phyloP scores from a whole-genome alignment of 1,140 invertebrate genomes.

The Telenomus remus region DNA sequence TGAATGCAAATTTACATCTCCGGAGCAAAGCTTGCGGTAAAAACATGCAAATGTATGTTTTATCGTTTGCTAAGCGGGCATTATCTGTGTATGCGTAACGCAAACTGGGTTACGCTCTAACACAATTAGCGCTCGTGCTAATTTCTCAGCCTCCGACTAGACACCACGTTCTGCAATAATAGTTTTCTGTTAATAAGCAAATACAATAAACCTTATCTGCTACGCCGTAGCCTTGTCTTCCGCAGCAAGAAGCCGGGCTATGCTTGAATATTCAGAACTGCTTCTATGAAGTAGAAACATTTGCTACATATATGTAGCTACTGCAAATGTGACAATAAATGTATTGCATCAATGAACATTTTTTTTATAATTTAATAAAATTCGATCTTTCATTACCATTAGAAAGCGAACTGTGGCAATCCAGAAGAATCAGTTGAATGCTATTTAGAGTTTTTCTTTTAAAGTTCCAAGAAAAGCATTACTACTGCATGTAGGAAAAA shows the following conservation, averaged over 20 bases:
- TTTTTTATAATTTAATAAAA: too few species aligned
- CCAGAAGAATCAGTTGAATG: too few species aligned
- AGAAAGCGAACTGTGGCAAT: too few species aligned
- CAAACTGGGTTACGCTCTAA: constrained; percentile 69
- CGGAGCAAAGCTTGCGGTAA: constrained; percentile 16
- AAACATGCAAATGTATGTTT: constrained; percentile 43
- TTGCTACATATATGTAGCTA: constrained; percentile 37
- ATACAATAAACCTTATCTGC: constrained; percentile 70
- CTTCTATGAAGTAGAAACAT: too few species aligned
- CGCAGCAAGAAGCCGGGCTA: constrained; percentile 20
- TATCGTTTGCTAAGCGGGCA: constrained; percentile 46
- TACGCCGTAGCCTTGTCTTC: constrained; percentile 38
- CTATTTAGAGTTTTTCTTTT: too few species aligned
- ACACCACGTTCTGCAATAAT: constrained; percentile 65
- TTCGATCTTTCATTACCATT: too few species aligned
- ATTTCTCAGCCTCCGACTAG: constrained; percentile 68
- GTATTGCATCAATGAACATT: not conserved
- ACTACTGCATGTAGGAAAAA: too few species aligned
- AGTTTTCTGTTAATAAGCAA: constrained; percentile 72
- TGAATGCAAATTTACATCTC: constrained; percentile 34
- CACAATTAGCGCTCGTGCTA: constrained; percentile 70
- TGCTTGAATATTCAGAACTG: constrained; percentile 51
- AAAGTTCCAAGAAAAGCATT: too few species aligned
- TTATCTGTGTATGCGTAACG: constrained; percentile 41
- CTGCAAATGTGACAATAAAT: constrained; percentile 1